A percentile compares a stretch with the other conserved stretches of the same genome.
These are phyloP conservation scores for Agrotis clavis DNA, from an alignment of 2,888 invertebrate species.

Conservation along the genomic window DNA sequence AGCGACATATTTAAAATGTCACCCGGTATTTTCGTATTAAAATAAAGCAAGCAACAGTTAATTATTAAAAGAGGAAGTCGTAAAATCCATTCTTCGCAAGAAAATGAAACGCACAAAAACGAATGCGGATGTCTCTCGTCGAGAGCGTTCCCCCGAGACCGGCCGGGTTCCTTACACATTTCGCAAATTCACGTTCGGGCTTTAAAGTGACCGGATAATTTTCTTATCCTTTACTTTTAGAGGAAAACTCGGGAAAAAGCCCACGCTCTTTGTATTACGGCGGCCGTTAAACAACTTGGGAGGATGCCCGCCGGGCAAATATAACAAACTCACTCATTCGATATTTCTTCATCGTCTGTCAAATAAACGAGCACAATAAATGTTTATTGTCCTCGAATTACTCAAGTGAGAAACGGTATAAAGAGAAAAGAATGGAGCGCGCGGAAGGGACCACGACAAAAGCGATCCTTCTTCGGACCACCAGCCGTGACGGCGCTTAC, in stretches of 20 bases:
- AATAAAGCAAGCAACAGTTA: slow-evolving; percentile 75
- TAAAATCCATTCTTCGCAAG: slow-evolving; percentile 81
- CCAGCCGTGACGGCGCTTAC: slow-evolving; percentile 90
- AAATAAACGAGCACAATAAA: slow-evolving; percentile 90
- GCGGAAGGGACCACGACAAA: slow-evolving; percentile 89
- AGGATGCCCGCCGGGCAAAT: slow-evolving; percentile 73
- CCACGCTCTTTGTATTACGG: slow-evolving; percentile 72
- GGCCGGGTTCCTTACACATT: slow-evolving; percentile 76
- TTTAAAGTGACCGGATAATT: slow-evolving; percentile 79
- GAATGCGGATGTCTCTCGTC: slow-evolving; percentile 80
- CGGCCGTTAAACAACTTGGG: slow-evolving; percentile 79
- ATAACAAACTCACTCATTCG: slow-evolving; percentile 85
- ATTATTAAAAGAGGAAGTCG: slow-evolving; percentile 82
- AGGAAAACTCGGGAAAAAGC: slow-evolving; percentile 66
- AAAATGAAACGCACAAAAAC: slow-evolving; percentile 83
- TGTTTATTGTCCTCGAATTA: slow-evolving; percentile 91
- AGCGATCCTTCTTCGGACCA: slow-evolving; percentile 89
- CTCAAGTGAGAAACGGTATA: slow-evolving; percentile 90
- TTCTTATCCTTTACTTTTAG: slow-evolving; percentile 73
- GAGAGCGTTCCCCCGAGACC: slow-evolving; percentile 73
- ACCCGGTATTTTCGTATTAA: slow-evolving; percentile 58
- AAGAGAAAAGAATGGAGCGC: slow-evolving; percentile 88
- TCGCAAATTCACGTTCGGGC: slow-evolving; percentile 79
- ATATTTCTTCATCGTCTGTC: slow-evolving; percentile 89
- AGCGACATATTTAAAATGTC: slow-evolving; percentile 54